Evolutionary conservation across 2,888 invertebrate genomes (phyloP).

Genomic region (Dusona sp.): DNA sequence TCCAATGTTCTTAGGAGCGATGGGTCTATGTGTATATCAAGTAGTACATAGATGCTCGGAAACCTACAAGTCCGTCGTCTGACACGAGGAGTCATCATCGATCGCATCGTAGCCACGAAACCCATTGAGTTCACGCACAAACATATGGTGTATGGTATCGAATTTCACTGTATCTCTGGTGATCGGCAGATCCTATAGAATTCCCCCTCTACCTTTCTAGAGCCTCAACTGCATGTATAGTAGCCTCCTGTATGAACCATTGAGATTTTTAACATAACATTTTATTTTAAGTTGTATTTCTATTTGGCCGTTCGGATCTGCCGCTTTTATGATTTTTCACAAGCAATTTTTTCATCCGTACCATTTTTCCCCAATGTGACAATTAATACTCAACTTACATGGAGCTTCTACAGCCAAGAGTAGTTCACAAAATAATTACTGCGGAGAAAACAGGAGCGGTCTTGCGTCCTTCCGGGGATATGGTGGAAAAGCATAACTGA

Average conservation of each 20-base stretch:
- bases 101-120: conserved; percentile 55
- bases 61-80: conserved; percentile 60
- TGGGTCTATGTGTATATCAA: conserved; percentile 3
- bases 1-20: conserved; percentile 40
- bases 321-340: not conserved
- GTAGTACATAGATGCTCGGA: conserved; percentile 2
- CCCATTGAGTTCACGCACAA: conserved; percentile 67
- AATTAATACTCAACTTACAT: conserved; percentile 41
- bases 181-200: conserved; percentile 60
- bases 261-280: not conserved
- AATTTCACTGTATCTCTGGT: conserved; percentile 75
- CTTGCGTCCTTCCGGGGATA: conserved; percentile 63
- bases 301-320: not conserved
- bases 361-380: not conserved
- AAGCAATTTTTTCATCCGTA: not conserved
- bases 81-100: conserved; percentile 59
- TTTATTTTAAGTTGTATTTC: not conserved
- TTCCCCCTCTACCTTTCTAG: not conserved
- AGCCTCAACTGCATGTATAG: not conserved
- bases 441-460: conserved; percentile 63
- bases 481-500: conserved; percentile 29
- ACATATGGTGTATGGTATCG: conserved; percentile 74
- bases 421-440: conserved; percentile 57
- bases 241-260: not conserved
- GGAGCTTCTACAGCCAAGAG: not conserved